Evolutionary conservation across 2,113 vertebrate genomes (phyloP), one percentile per base, ranked within the genome.

Genomic region (Hydrolagus affinis): DNA sequence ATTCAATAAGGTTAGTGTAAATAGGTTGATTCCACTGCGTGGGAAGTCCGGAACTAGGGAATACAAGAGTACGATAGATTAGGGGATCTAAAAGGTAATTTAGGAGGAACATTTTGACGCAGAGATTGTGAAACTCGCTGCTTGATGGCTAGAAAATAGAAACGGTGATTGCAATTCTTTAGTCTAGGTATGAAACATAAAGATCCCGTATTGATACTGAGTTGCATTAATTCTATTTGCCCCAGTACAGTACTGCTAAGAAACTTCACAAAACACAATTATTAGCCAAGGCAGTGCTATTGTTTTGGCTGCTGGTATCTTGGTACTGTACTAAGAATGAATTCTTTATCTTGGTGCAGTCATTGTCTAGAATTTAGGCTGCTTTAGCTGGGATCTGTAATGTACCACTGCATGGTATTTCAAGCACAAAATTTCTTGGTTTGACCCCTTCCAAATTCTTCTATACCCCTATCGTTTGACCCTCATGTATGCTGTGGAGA

Each of bases 381-480:
- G 15, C 28, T 62, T 59, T 21, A 25, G 57, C 59, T n/a, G 14
- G 59, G 21, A 28, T 64, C 14, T 57, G 23, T 80, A 75, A 21
- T 60, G 12, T 25, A 78, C 62, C 62, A 78, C 19, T 0, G n/a
- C 76, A n/a, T 80, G 76, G 76, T 17, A 21, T 57, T 77, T 57
- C 11, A 4, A 62, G n/a, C 59, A 23, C n/a, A 23, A 25, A 62
- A 10, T 12, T 60, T 80, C 57, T 80, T 77, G 74, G 74, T 56
- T 56, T 75, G 72, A 75, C 72, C 32, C 19, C 17, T 14, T 64
- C 57, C 7, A 7, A 80, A 80, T 80, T 8, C 59, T 28, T 64
- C 76, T 64, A 15, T 80, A 60, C 23, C 57, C 75, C 60, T 78
- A 25, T 64, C 64, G 64, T 64, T 80, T 80, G 76, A 80, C 76